Conservation (phyloP, 2,113 vertebrate species). For the Athene cunicularia region DNA sequence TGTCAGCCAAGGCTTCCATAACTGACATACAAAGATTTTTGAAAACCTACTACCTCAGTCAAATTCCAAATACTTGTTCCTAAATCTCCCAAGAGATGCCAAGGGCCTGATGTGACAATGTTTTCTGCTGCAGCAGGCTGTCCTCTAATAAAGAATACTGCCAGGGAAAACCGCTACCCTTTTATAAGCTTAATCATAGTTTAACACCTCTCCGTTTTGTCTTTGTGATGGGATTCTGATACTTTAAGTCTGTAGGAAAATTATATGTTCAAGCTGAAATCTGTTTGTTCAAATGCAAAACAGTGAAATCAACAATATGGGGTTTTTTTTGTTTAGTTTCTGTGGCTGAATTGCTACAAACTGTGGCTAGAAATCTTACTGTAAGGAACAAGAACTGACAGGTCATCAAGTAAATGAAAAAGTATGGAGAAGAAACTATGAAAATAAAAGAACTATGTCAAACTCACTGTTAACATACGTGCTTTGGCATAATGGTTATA, state of each 20-base stretch:
- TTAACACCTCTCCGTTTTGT: neutral
- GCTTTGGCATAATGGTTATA: neutral
- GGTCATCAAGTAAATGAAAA: neutral
- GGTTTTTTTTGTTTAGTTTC: neutral
- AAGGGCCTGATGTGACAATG: neutral
- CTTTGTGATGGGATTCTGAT: neutral
- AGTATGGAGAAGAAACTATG: neutral
- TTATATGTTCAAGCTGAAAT: neutral
- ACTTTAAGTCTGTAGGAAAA: neutral
- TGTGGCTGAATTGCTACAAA: neutral
- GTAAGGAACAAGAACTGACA: neutral
- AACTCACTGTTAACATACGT: neutral
- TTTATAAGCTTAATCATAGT: neutral
- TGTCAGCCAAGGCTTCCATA: neutral
- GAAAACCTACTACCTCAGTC: neutral
- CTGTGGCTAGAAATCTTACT: neutral
- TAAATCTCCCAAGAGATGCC: neutral
- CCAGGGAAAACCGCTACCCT: neutral
- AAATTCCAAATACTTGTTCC: neutral
- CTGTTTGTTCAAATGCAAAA: constrained; percentile 13
- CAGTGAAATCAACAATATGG: neutral
- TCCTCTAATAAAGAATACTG: neutral
- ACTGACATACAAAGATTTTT: neutral
- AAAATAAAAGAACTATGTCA: neutral
- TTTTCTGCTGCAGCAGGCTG: neutral